Evolutionary conservation across 1,140 invertebrate genomes (phyloP).

Genomic region (Nylanderia fulva): DNA sequence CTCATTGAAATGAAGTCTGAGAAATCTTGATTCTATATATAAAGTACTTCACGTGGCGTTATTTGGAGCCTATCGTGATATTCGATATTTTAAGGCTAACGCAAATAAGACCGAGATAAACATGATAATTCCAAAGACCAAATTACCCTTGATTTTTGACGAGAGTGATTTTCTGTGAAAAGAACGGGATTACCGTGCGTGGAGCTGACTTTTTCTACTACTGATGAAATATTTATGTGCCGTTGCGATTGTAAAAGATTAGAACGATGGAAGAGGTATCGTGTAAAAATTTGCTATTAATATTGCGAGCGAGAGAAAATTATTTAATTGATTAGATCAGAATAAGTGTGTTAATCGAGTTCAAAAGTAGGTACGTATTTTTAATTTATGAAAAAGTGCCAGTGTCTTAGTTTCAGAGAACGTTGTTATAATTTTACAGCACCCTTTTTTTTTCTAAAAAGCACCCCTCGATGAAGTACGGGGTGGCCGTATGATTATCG

Average conservation of each 20-base stretch:
- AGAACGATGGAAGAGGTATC: not conserved
- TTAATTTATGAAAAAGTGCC: conserved; percentile 9
- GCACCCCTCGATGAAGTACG: not conserved
- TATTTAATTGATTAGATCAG: conserved; percentile 22
- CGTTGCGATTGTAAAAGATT: not conserved
- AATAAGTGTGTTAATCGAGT: not conserved
- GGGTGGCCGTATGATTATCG: conserved; percentile 10
- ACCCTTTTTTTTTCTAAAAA: too few species aligned
- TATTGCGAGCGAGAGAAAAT: not conserved
- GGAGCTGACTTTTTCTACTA: not conserved
- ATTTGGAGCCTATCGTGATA: conserved; percentile 24
- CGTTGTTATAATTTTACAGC: conserved; percentile 19
- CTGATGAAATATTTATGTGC: not conserved
- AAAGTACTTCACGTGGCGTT: conserved; percentile 41
- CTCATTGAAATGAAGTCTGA: conserved; percentile 25
- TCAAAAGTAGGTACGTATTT: not conserved
- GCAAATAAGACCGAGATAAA: not conserved
- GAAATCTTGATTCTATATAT: conserved; percentile 20
- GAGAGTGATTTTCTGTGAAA: conserved; percentile 21
- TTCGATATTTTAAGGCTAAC: not conserved
- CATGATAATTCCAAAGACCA: conserved; percentile 2
- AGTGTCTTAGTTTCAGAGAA: not conserved
- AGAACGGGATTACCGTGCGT: conserved; percentile 18
- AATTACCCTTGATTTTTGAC: conserved; percentile 41
- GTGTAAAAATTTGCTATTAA: not conserved